These are phyloP conservation scores for Anoplophora glabripennis DNA, from an alignment of 1,140 invertebrate species.

Conservation along the genomic window DNA sequence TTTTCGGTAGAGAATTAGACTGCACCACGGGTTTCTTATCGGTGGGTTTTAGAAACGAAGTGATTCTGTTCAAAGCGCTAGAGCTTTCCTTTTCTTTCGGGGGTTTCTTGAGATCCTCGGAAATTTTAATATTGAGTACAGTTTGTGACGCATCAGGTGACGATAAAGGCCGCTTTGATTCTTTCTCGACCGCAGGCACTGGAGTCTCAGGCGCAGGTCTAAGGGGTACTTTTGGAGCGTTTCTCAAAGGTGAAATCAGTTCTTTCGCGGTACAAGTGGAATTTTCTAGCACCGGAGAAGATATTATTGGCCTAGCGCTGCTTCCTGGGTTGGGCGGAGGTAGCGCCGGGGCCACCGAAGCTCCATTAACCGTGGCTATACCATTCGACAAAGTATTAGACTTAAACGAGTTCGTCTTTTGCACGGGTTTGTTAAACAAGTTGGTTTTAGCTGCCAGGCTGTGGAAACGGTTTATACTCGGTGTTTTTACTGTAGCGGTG, in stretches of 20 bases:
- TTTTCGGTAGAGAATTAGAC: conserved; percentile 58
- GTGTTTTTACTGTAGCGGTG: conserved; percentile 38
- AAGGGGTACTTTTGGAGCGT: conserved; percentile 54
- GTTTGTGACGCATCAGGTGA: conserved; percentile 52
- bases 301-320: conserved; percentile 69
- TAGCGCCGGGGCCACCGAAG: conserved; percentile 55
- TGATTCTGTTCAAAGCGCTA: conserved; percentile 67
- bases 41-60: conserved; percentile 70
- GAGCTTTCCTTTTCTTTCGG: conserved; percentile 49
- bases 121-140: conserved; percentile 42
- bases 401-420: conserved; percentile 35
- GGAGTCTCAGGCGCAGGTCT: conserved; percentile 57
- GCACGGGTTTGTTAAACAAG: conserved; percentile 36
- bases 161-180: conserved; percentile 52
- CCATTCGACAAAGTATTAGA: conserved; percentile 30
- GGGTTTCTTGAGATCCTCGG: conserved; percentile 44
- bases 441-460: conserved; percentile 36
- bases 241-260: conserved; percentile 56
- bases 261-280: conserved; percentile 76
- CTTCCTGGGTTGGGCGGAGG: conserved; percentile 58
- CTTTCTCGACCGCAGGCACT: conserved; percentile 14
- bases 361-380: conserved; percentile 50
- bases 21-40: conserved; percentile 57
- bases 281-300: conserved; percentile 72
- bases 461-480: conserved; percentile 48